Evolutionary conservation across 2,113 vertebrate genomes (phyloP).

Genomic region (Otocyon megalotis): DNA sequence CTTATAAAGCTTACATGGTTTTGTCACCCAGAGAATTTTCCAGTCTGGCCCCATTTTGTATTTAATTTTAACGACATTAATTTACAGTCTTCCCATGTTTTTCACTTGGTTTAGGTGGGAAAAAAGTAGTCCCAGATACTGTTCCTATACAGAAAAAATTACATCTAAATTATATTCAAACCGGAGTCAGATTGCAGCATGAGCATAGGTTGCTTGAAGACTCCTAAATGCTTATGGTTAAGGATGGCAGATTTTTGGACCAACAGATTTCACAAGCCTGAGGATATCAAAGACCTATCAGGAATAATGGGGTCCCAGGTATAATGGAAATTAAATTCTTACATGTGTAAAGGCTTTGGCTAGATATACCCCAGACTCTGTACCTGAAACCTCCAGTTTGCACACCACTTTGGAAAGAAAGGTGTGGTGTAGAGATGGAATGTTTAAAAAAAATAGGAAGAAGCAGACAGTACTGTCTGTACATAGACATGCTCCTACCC

Average conservation of each 20-base stretch:
- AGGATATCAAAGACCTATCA: neutral
- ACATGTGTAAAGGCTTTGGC: neutral
- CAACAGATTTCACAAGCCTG: neutral
- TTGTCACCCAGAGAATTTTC: neutral
- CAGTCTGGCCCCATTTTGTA: neutral
- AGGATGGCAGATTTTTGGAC: neutral
- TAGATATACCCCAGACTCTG: neutral
- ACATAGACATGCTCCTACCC: neutral
- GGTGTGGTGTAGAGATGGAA: neutral
- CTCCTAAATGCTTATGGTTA: neutral
- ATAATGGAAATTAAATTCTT: neutral
- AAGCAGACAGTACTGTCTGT: neutral
- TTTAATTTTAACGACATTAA: conserved; percentile 1
- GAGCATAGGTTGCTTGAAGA: neutral
- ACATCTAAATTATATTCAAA: neutral
- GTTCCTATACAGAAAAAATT: neutral
- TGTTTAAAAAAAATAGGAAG: neutral
- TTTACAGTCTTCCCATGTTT: neutral
- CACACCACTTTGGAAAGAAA: neutral
- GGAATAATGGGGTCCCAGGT: neutral
- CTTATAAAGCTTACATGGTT: neutral
- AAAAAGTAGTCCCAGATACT: neutral
- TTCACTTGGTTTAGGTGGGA: conserved; percentile 8
- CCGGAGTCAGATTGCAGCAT: neutral
- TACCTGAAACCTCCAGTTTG: neutral